phyloP scores from a whole-genome alignment of 37 sponge, comb jelly and placozoan species.

The Diacarnus erythraeanus region DNA sequence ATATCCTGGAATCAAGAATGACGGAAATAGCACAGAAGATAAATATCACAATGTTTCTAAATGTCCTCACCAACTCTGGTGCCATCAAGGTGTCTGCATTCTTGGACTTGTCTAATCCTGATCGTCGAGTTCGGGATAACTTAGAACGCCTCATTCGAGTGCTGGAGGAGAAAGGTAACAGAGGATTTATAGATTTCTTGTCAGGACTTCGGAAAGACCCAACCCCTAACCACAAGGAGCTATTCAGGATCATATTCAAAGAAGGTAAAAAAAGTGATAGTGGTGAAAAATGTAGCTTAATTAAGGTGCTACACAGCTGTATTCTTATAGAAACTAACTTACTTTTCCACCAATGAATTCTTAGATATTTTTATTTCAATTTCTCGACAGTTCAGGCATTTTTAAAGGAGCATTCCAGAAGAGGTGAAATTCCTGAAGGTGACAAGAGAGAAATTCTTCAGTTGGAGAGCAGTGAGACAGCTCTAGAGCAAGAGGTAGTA shows the following conservation, averaged over 20 bases:
- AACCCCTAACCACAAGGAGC: background rate
- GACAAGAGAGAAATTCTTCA: slow-evolving; percentile 33
- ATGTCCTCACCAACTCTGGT: background rate
- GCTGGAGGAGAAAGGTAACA: slow-evolving; percentile 24
- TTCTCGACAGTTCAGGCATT: slow-evolving; percentile 24
- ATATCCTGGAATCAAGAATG: slow-evolving; percentile 3
- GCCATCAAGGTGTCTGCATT: background rate
- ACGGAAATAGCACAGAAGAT: slow-evolving; percentile 1
- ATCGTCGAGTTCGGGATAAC: slow-evolving; percentile 19
- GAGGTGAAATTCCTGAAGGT: background rate
- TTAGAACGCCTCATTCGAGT: slow-evolving; percentile 16
- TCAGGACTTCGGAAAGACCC: slow-evolving; percentile 6
- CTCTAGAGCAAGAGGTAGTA: background rate
- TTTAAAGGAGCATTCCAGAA: slow-evolving; percentile 19
- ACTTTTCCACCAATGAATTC: background rate
- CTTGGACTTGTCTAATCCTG: slow-evolving; percentile 28
- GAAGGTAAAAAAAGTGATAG: slow-evolving; percentile 10
- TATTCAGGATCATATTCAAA: slow-evolving; percentile 2
- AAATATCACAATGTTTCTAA: slow-evolving; percentile 17
- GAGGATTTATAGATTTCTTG: slow-evolving; percentile 46
- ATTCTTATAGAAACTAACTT: background rate
- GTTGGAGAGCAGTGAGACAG: slow-evolving; percentile 13
- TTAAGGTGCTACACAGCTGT: background rate
- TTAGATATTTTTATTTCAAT: no score
- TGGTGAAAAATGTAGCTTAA: background rate